Percentiles rank a stretch among this genome's conserved stretches.
Evolutionary conservation across 2,797 vertebrate genomes (phyloP).

Genomic region (Sciurus vulgaris): DNA sequence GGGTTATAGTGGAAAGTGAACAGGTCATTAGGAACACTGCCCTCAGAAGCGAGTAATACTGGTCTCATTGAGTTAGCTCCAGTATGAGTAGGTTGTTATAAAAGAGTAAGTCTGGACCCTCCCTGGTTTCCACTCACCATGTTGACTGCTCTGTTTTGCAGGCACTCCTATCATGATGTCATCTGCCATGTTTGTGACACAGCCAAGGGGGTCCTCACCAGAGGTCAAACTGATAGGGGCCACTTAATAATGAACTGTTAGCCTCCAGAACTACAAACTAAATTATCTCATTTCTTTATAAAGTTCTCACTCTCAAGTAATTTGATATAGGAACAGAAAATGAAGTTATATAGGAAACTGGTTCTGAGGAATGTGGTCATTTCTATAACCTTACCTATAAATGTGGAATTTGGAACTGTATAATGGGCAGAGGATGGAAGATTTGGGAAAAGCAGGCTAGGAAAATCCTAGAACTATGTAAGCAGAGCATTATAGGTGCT

Average conservation of each 20-base stretch:
- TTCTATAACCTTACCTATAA: neutral
- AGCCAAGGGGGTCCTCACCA: neutral
- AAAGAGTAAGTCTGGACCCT: neutral
- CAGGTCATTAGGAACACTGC: neutral
- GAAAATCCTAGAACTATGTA: neutral
- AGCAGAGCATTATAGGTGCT: neutral
- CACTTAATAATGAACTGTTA: neutral
- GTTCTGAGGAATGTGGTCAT: neutral
- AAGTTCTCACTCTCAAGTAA: neutral
- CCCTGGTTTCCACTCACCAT: too few relatives aligned
- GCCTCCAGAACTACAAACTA: neutral
- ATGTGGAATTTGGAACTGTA: neutral
- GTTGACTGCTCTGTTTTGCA: neutral
- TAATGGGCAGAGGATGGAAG: neutral
- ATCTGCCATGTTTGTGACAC: too few relatives aligned
- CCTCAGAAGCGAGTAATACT: neutral
- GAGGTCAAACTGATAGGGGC: neutral
- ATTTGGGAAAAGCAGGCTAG: neutral
- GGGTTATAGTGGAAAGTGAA: neutral
- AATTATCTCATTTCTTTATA: neutral
- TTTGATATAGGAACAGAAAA: neutral
- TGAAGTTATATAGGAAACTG: neutral
- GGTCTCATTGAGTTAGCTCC: neutral
- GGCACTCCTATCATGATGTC: neutral
- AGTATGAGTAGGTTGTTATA: neutral